phyloP scores from a whole-genome alignment of 2,797 vertebrate species.

The Cyprinella venusta region DNA sequence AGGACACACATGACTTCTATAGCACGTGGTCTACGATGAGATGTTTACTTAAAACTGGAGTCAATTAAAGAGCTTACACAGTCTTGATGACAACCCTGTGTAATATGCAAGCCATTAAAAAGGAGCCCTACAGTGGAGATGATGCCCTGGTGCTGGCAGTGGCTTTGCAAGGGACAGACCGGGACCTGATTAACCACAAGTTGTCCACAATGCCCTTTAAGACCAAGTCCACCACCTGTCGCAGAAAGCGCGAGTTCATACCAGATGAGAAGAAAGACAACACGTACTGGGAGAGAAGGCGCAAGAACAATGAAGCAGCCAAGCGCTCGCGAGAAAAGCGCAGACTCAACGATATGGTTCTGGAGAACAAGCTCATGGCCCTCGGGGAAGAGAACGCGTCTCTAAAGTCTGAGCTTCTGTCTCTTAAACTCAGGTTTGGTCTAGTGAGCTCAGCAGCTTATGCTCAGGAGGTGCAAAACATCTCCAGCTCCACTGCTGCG shows the following conservation, averaged over 20 bases:
- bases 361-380: conserved; percentile 94
- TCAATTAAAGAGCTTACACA: conserved; percentile 59
- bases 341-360: conserved; percentile 93
- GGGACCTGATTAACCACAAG: conserved; percentile 80
- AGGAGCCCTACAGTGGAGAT: conserved; percentile 82
- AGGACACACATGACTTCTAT: conserved; percentile 45
- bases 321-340: conserved; percentile 96
- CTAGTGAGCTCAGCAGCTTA: conserved; percentile 88
- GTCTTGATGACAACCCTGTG: conserved; percentile 62
- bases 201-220: conserved; percentile 75
- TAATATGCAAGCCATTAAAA: conserved; percentile 92
- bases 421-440: conserved; percentile 92
- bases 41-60: conserved; percentile 52
- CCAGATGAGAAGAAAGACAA: conserved; percentile 96
- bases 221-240: conserved; percentile 80
- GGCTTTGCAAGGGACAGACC: conserved; percentile 78
- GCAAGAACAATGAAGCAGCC: conserved; percentile 97
- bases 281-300: conserved; percentile 94
- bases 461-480: conserved; percentile 90
- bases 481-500: conserved; percentile 77
- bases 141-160: conserved; percentile 83
- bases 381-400: conserved; percentile 94
- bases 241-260: conserved; percentile 94
- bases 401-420: conserved; percentile 90
- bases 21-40: conserved; percentile 46